These are phyloP conservation scores for Montipora efflorescens DNA, from an alignment of 64 coral and sea anemone genomes.

Conservation along the genomic window DNA sequence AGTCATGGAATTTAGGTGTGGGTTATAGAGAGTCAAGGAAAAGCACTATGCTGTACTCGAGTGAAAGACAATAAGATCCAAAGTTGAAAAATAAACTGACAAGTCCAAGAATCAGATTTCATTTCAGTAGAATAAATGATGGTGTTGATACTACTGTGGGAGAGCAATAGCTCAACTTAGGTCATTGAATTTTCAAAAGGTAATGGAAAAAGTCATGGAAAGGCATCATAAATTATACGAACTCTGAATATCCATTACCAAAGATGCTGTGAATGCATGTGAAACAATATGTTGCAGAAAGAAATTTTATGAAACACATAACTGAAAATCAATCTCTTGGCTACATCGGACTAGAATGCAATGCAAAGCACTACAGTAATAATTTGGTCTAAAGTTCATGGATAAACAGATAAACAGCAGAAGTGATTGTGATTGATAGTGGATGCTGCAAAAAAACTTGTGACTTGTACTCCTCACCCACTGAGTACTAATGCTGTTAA, in stretches of 20 bases:
- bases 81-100: constrained; percentile 2
- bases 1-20: no score
- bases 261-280: neutral
- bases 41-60: neutral
- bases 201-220: constrained; percentile 2
- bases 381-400: constrained; percentile 9
- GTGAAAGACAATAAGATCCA: neutral
- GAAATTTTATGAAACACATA: neutral
- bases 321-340: neutral
- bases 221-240: neutral
- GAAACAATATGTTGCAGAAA: neutral
- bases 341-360: constrained; percentile 3
- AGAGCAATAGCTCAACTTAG: neutral
- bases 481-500: neutral
- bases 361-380: neutral
- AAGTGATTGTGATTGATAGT: neutral
- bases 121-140: neutral
- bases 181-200: constrained; percentile 9
- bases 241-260: constrained; percentile 5
- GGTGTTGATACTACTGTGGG: neutral
- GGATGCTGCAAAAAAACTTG: neutral
- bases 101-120: constrained; percentile 1
- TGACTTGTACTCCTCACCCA: neutral
- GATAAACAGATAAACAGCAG: neutral
- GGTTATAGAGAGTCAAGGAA: neutral